A percentile compares a stretch with the other conserved stretches of the same genome.
phyloP scores from a whole-genome alignment of 2,888 invertebrate genomes.

The Argyresthia albistria region DNA sequence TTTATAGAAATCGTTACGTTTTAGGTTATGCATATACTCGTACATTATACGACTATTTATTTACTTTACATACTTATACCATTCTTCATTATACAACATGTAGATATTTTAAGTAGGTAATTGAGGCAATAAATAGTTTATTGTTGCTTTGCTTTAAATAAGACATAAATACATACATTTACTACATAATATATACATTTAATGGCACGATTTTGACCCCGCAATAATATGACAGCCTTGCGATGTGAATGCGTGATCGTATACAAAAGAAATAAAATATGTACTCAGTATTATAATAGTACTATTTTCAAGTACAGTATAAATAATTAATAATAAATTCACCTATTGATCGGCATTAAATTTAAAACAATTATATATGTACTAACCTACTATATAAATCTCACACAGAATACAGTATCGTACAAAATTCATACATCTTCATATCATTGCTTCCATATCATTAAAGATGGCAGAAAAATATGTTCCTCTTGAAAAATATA shows the following conservation, averaged over 20 bases:
- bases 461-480: background rate
- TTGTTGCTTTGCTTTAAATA: background rate
- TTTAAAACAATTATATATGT: background rate
- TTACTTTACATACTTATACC: no score
- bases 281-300: background rate
- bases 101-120: constrained; percentile 18
- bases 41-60: no score
- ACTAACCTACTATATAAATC: background rate
- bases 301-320: background rate
- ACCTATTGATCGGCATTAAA: no score
- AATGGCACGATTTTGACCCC: no score
- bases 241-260: background rate
- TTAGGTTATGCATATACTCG: no score
- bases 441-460: constrained; percentile 62
- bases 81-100: no score
- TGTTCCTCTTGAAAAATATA: background rate
- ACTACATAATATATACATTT: no score
- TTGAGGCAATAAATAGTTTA: constrained; percentile 48
- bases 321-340: no score
- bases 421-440: constrained; percentile 61
- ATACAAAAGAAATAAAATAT: background rate
- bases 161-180: background rate
- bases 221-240: background rate
- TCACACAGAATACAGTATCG: constrained; percentile 15
- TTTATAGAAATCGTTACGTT: no score